Conservation (phyloP, 1,140 invertebrate species). For the Ceratina calcarata region DNA sequence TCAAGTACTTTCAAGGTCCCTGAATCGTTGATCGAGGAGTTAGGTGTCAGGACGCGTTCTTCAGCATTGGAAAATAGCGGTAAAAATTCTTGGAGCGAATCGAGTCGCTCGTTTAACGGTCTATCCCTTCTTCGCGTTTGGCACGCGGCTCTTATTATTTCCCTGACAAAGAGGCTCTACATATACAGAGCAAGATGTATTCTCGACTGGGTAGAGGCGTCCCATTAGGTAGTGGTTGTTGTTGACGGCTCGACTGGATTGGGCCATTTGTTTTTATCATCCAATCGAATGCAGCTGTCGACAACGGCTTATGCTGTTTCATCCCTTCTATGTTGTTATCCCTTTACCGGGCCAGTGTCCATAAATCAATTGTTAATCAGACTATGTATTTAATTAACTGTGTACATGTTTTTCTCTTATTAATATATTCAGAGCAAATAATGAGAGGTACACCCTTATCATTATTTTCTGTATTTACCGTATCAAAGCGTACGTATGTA, state of each 20-base stretch:
- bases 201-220: constrained; percentile 30
- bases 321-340: background rate
- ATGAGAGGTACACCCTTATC: too few relatives aligned
- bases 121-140: constrained; percentile 44
- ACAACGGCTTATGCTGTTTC: background rate
- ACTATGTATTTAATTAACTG: too few relatives aligned
- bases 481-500: too few relatives aligned
- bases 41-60: background rate
- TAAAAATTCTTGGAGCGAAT: constrained; percentile 45
- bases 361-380: background rate
- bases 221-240: background rate
- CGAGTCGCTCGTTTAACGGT: constrained; percentile 56
- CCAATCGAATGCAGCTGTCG: constrained; percentile 52
- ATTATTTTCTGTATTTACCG: too few relatives aligned
- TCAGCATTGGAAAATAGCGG: background rate
- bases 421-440: too few relatives aligned
- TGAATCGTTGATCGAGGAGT: background rate
- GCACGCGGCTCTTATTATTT: constrained; percentile 60
- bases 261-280: constrained; percentile 58
- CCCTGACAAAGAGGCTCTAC: constrained; percentile 26
- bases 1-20: constrained; percentile 24
- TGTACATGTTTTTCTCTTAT: too few relatives aligned
- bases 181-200: constrained; percentile 7
- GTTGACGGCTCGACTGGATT: constrained; percentile 14
- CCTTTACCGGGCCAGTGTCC: constrained; percentile 14